Evolutionary conservation across 2,113 vertebrate genomes (phyloP).

Genomic region (Sebastes fasciatus): DNA sequence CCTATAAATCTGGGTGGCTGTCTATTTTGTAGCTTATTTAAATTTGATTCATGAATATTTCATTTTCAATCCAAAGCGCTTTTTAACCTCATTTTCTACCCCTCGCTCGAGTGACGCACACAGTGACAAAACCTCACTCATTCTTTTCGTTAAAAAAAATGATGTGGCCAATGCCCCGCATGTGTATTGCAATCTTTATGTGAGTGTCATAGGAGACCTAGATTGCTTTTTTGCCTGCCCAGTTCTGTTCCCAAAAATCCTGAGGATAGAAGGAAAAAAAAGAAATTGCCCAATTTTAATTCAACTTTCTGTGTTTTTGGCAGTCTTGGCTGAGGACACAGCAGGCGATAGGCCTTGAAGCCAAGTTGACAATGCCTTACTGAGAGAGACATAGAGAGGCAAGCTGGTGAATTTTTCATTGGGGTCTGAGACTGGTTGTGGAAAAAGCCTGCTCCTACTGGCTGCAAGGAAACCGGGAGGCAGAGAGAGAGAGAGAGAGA

Average conservation of each 20-base stretch:
- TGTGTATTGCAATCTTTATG: slow-evolving; percentile 70
- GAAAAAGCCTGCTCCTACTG: slow-evolving; percentile 48
- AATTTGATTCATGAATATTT: slow-evolving; percentile 82
- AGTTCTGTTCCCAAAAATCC: slow-evolving; percentile 64
- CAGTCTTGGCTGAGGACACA: slow-evolving; percentile 49
- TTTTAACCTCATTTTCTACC: slow-evolving; percentile 72
- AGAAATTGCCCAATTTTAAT: slow-evolving; percentile 61
- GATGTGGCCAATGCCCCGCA: slow-evolving; percentile 35
- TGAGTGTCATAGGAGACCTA: slow-evolving; percentile 60
- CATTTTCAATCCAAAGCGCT: slow-evolving; percentile 71
- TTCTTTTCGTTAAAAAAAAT: slow-evolving; percentile 44
- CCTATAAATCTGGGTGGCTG: slow-evolving; percentile 65
- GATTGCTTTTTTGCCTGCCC: slow-evolving; percentile 59
- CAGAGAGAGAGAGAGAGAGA: slow-evolving; percentile 17
- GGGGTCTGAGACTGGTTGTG: slow-evolving; percentile 19
- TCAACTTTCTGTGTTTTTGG: slow-evolving; percentile 61
- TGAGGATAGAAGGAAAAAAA: slow-evolving; percentile 42
- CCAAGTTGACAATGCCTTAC: slow-evolving; percentile 36
- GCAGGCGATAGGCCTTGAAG: slow-evolving; percentile 39
- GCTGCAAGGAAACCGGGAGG: slow-evolving; percentile 35
- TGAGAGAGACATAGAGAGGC: background rate
- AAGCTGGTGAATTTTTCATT: slow-evolving; percentile 49
- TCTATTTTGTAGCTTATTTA: slow-evolving; percentile 78
- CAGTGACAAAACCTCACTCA: slow-evolving; percentile 49
- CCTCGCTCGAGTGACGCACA: slow-evolving; percentile 49